Base-by-base conservation (phyloP, 2,888 invertebrate species). In the Noctua pronuba region DNA sequence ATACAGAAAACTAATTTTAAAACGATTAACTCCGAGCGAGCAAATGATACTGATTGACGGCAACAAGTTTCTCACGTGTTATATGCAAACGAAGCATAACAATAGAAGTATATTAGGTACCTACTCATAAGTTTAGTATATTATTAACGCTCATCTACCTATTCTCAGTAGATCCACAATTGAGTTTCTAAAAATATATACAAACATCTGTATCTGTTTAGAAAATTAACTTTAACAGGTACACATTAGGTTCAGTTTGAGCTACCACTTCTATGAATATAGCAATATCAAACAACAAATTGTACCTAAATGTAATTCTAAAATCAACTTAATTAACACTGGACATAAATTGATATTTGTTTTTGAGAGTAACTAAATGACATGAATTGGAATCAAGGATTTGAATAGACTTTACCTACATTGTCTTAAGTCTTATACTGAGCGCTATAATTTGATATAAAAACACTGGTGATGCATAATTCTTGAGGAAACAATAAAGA, bases 21-120 rank as follows among this genome's bases (percentile, higher is more conserved):
- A 84, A 84, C 66, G 31, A 84, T 84, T 83, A 67, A 67, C 79
- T 84, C 31, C 46, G 62, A 79, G 66, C 44, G 65, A 66, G 8
- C 62, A 74, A 58, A 79, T 64, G 74, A 46, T 77, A 73, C 82
- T 67, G 38, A 77, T 64, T 86, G 84, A 83, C 70, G 66, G 73
- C 44, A 73, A 67, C 70, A 65, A 46, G 65, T 65, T 80, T 86
- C 87, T 76, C 77, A 75, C 76, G 77, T 62, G 66, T 65, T 75
- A 24, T 60, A 70, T 38, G 65, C 70, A 13, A 68, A 79, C 31
- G 58, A 62, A 82, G 35, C 31, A 16, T 64, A 58, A 69, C 75
- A 81, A 84, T 81, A 72, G 84, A 72, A 67, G 44, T 70, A 69
- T 66, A 62, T 58, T 60, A 60, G 8, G 38, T 70, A 66, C 4